These are phyloP conservation scores for Tokudaia muenninki DNA, from an alignment of 2,797 vertebrate genomes.

Conservation along the genomic window DNA sequence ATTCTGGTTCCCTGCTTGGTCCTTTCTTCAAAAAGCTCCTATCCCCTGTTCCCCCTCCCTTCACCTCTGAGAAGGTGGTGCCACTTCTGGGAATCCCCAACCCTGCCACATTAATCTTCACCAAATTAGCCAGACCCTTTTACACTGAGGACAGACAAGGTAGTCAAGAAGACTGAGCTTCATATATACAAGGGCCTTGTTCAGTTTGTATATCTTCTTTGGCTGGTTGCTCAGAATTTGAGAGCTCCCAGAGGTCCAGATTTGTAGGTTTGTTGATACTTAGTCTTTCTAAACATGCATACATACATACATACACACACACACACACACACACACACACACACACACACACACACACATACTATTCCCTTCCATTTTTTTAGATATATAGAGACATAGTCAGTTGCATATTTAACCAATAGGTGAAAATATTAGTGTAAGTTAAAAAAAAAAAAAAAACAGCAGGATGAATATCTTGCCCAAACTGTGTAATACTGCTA, in stretches of 20 bases:
- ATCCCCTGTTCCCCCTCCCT: too few species aligned
- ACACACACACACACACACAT: background rate
- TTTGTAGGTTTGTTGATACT: background rate
- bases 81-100: too few species aligned
- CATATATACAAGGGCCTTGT: background rate
- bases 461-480: background rate
- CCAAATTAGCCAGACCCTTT: background rate
- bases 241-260: background rate
- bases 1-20: too few species aligned
- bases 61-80: too few species aligned
- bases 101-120: too few species aligned
- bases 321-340: too few species aligned
- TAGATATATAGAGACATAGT: background rate
- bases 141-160: background rate
- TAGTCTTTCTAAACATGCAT: background rate
- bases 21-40: too few species aligned
- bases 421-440: background rate
- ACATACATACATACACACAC: background rate
- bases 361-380: background rate
- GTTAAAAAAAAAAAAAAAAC: background rate
- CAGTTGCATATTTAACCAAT: background rate
- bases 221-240: background rate
- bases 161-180: background rate
- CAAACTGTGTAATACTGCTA: background rate
- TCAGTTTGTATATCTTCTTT: background rate